phyloP scores from a whole-genome alignment of 2,797 vertebrate genomes.

The Phrynocephalus guinanensis region DNA sequence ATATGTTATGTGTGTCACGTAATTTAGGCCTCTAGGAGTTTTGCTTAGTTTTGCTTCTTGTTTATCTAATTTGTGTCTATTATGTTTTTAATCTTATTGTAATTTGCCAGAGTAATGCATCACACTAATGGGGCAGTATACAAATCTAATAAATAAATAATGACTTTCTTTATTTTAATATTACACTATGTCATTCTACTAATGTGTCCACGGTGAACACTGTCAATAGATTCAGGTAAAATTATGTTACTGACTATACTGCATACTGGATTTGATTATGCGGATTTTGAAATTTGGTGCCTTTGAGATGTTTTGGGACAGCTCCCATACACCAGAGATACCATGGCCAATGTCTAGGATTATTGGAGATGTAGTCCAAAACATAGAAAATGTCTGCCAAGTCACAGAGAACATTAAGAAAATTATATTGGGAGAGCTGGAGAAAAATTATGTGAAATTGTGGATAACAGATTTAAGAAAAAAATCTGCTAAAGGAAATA shows the following conservation, averaged over 20 bases:
- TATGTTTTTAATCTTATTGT: no score
- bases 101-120: no score
- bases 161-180: not conserved
- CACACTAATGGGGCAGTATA: no score
- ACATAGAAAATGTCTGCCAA: not conserved
- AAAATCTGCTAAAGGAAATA: not conserved
- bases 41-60: no score
- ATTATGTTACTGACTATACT: not conserved
- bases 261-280: not conserved
- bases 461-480: conserved; percentile 1
- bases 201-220: not conserved
- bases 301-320: not conserved
- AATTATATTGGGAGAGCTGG: not conserved
- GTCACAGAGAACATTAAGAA: rapidly evolving
- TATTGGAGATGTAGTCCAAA: not conserved
- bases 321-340: not conserved
- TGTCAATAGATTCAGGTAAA: not conserved
- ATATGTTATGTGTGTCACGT: no score
- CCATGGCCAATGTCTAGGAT: not conserved
- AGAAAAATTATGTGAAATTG: not conserved
- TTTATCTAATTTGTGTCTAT: no score
- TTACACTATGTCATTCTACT: not conserved
- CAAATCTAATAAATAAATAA: no score
- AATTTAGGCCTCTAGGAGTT: no score
- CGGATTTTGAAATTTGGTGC: not conserved